phyloP scores from a whole-genome alignment of 1,140 invertebrate species.

The Macrostomum lignano region DNA sequence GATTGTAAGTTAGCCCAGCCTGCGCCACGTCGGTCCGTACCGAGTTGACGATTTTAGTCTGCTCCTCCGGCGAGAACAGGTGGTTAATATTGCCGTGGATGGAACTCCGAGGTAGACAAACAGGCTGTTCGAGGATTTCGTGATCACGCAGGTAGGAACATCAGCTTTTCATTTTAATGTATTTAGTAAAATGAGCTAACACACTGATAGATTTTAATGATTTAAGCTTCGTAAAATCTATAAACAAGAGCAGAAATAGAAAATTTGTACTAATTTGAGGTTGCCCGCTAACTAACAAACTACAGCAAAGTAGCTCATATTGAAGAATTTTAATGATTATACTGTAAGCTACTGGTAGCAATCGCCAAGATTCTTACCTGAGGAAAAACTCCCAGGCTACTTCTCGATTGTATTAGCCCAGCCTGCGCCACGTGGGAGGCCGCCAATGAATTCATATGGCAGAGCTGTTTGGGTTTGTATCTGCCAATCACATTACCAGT shows the following conservation, averaged over 20 bases:
- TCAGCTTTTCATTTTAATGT: conserved; percentile 21
- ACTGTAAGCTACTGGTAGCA: no score
- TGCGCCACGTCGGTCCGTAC: conserved; percentile 26
- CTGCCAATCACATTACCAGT: no score
- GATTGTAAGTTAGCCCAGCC: conserved; percentile 21
- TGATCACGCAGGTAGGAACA: conserved; percentile 21
- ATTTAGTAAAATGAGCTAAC: no score
- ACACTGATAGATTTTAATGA: no score
- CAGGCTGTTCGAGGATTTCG: conserved; percentile 19
- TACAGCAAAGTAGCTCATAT: no score
- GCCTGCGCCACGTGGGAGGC: conserved; percentile 24
- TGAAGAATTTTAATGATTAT: not conserved
- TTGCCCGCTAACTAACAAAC: no score
- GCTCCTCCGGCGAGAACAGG: conserved; percentile 23
- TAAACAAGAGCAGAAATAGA: no score
- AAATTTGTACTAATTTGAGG: no score
- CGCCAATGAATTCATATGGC: no score
- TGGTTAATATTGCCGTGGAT: conserved; percentile 19
- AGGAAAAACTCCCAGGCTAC: conserved; percentile 28
- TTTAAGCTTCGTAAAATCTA: no score
- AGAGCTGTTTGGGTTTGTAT: no score
- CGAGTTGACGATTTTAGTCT: conserved; percentile 27
- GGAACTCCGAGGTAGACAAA: conserved; percentile 23
- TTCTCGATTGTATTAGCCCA: conserved; percentile 22
- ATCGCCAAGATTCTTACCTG: conserved; percentile 10